phyloP scores from a whole-genome alignment of 2,113 vertebrate species.

The Callospermophilus lateralis region DNA sequence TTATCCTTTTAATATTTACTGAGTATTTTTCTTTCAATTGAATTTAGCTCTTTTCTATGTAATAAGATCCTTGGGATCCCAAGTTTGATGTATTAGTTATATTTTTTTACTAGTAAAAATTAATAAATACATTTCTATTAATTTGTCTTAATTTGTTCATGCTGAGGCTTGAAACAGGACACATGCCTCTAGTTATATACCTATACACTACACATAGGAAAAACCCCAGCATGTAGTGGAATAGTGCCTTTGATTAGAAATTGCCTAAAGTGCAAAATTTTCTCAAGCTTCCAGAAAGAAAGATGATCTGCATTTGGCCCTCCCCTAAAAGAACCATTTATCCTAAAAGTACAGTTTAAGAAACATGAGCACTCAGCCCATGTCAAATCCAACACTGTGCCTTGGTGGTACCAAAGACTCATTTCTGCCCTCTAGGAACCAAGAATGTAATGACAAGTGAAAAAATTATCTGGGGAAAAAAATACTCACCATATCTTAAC shows the following conservation, averaged over 20 bases:
- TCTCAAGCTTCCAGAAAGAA: neutral
- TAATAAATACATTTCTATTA: neutral
- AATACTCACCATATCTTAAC: neutral
- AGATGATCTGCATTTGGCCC: neutral
- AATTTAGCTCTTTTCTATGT: slow-evolving; percentile 14
- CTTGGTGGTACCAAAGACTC: neutral
- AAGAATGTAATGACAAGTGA: neutral
- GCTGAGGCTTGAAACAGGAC: neutral
- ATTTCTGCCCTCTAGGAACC: neutral
- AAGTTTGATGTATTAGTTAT: neutral
- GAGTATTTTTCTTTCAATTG: neutral
- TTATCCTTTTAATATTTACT: neutral
- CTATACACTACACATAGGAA: neutral
- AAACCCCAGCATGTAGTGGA: neutral
- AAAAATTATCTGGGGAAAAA: neutral
- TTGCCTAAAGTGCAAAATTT: neutral
- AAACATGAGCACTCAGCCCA: neutral
- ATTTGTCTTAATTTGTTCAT: neutral
- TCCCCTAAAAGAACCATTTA: neutral
- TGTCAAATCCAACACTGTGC: neutral
- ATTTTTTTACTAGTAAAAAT: slow-evolving; percentile 21
- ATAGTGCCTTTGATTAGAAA: neutral
- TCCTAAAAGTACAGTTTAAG: neutral
- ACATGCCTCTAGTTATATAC: neutral
- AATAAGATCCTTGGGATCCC: neutral